Conservation (phyloP, 2,797 vertebrate genomes). For the Cottoperca gobio region DNA sequence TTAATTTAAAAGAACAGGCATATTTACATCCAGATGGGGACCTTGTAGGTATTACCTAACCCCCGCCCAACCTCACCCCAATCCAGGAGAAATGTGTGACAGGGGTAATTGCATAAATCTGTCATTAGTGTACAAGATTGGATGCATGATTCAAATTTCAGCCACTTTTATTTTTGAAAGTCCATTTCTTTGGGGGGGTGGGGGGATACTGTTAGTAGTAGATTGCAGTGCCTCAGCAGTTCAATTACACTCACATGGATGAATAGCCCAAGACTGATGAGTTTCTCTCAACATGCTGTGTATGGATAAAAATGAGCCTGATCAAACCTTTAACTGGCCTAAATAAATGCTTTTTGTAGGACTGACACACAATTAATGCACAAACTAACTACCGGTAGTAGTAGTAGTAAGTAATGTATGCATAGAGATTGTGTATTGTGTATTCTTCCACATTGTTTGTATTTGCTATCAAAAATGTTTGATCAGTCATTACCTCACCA, state of each 20-base stretch:
- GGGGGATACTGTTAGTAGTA: conserved; percentile 43
- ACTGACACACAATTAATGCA: background rate
- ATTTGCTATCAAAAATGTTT: background rate
- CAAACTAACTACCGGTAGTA: no score
- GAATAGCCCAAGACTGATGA: conserved; percentile 50
- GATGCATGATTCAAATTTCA: conserved; percentile 61
- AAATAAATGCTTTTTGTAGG: conserved; percentile 25
- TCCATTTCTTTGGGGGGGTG: conserved; percentile 36
- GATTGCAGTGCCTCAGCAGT: conserved; percentile 45
- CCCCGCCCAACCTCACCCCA: background rate
- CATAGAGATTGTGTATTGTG: no score
- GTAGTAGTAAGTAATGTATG: no score
- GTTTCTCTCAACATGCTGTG: conserved; percentile 25
- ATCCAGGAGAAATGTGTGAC: conserved; percentile 35
- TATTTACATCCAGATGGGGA: conserved; percentile 71
- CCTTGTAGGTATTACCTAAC: conserved; percentile 50
- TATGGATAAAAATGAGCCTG: conserved; percentile 22
- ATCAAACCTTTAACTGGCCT: conserved; percentile 21
- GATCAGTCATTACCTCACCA: background rate
- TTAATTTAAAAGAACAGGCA: conserved; percentile 72
- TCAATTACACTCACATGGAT: conserved; percentile 61
- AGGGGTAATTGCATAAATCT: conserved; percentile 55
- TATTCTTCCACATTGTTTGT: background rate
- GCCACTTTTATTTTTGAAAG: conserved; percentile 60
- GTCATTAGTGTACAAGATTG: conserved; percentile 50